phyloP scores from a whole-genome alignment of 1,140 invertebrate species.

The Drosophila watanabei region DNA sequence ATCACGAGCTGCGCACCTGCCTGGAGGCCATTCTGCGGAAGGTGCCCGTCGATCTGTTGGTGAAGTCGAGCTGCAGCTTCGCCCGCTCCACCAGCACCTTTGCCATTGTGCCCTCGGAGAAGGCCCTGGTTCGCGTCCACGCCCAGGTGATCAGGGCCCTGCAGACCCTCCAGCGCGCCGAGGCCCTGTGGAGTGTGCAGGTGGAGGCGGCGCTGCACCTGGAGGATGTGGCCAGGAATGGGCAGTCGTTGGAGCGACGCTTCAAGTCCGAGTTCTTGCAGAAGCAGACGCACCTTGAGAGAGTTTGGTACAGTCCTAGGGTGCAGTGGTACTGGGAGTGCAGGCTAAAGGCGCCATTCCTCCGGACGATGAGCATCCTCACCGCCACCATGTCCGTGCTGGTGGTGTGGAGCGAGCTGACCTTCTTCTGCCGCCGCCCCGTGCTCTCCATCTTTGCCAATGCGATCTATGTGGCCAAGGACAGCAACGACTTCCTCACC shows the following conservation, averaged over 20 bases:
- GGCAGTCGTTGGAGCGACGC: constrained; percentile 90
- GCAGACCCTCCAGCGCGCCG: constrained; percentile 95
- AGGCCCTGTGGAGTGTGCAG: constrained; percentile 96
- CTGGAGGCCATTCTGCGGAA: constrained; percentile 96
- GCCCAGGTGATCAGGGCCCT: constrained; percentile 94
- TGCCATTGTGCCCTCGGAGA: constrained; percentile 91
- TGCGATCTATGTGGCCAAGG: constrained; percentile 93
- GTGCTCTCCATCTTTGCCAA: constrained; percentile 98
- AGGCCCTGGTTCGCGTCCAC: constrained; percentile 93
- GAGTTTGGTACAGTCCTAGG: constrained; percentile 89
- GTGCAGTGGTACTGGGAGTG: constrained; percentile 99
- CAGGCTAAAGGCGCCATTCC: constrained; percentile 90
- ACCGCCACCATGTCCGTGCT: constrained; percentile 93
- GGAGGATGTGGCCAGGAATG: constrained; percentile 95
- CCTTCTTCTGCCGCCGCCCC: constrained; percentile 97
- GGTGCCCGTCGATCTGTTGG: constrained; percentile 90
- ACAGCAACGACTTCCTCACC: constrained; percentile 95
- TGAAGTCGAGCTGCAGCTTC: constrained; percentile 87
- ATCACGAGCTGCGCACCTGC: constrained; percentile 89
- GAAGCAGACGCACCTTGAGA: constrained; percentile 86
- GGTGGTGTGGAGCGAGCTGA: constrained; percentile 99
- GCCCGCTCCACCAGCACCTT: constrained; percentile 88
- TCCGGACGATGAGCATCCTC: constrained; percentile 90
- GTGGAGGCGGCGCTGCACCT: constrained; percentile 92
- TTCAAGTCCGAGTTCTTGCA: constrained; percentile 93